These are phyloP conservation scores for Hippocampus guttulatus DNA, from an alignment of 2,113 vertebrate genomes.

Conservation along the genomic window DNA sequence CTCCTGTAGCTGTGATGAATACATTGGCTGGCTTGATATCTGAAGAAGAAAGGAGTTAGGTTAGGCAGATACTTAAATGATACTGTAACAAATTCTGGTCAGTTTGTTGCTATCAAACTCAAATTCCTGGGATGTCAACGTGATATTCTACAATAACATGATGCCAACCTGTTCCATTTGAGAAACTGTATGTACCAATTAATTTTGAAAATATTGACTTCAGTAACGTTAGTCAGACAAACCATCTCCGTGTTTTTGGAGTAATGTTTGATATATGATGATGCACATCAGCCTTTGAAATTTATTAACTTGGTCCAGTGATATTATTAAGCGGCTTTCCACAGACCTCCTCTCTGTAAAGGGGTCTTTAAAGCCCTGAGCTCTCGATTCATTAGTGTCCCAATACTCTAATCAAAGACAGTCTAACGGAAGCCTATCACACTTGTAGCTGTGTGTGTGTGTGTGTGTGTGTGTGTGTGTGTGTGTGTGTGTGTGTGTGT, in stretches of 20 bases:
- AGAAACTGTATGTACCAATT: background rate
- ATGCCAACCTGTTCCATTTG: background rate
- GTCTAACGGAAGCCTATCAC: constrained; percentile 48
- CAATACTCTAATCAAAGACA: constrained; percentile 54
- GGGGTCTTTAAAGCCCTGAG: constrained; percentile 56
- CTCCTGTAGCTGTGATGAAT: constrained; percentile 96
- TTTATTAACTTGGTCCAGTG: constrained; percentile 43
- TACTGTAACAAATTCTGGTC: background rate
- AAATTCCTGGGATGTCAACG: background rate
- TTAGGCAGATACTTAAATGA: background rate
- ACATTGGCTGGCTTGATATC: constrained; percentile 98
- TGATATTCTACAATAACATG: background rate
- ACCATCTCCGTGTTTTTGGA: constrained; percentile 16
- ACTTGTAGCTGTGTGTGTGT: constrained; percentile 36
- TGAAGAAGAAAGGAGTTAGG: constrained; percentile 45
- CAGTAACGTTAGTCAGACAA: no score
- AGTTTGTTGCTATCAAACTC: background rate
- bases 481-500: background rate
- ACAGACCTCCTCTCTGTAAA: constrained; percentile 41
- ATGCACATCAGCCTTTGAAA: constrained; percentile 49
- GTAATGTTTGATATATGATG: constrained; percentile 27
- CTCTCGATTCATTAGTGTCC: constrained; percentile 60
- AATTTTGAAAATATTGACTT: background rate
- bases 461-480: constrained; percentile 4
- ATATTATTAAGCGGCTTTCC: constrained; percentile 43